Base-by-base conservation (phyloP, 2,113 vertebrate species). In the Ranitomeya imitator region DNA sequence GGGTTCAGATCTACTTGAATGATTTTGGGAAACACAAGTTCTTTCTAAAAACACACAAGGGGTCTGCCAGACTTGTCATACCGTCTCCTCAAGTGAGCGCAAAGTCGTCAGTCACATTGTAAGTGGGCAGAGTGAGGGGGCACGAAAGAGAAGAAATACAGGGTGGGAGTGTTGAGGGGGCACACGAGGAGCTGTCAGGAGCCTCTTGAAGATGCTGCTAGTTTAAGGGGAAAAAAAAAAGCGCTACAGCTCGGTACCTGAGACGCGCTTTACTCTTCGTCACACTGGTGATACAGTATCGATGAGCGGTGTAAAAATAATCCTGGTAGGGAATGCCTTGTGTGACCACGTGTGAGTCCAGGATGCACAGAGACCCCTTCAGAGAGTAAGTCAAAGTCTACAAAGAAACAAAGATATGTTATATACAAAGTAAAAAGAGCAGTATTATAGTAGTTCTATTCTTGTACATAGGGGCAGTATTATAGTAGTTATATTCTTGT, bases 261-360 rank as follows among this genome's bases (percentile, higher is more conserved):
- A 98, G 95, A 0, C 97, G 94, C 77, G 96, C 95, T 92, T 97
- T 97, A 92, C 96, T 95, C 87, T 96, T 95, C 91, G 92, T 96
- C 80, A 97, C 91, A 77, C 95, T 93, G 88, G 96, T 96, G 89
- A 98, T 95, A 92, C 96, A 97, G 95, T 97, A 98, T 93, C 97
- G 95, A 92, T 98, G 96, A 79, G 95, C 92, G 0, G 97, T 97
- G 94, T 97, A 97, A 94, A 97, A 98, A 91, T 97, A 98, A 92
- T 98, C 97, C 93, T 98, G 97, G 93, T 98, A 98, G 0, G 97
- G 97, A 90, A 97, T 97, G 78, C 97, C 97, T 6, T 97, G 97
- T 0, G 96, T 97, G 92, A 97, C 94, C 91, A 98, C 97, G 91
- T 98, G 97, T 0, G 96, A 96, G 93, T 98, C 97, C 77, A 98